Percentiles rank a stretch among this genome's conserved stretches.
phyloP scores from a whole-genome alignment of 2,888 invertebrate genomes.

The Hoplodrina blanda region DNA sequence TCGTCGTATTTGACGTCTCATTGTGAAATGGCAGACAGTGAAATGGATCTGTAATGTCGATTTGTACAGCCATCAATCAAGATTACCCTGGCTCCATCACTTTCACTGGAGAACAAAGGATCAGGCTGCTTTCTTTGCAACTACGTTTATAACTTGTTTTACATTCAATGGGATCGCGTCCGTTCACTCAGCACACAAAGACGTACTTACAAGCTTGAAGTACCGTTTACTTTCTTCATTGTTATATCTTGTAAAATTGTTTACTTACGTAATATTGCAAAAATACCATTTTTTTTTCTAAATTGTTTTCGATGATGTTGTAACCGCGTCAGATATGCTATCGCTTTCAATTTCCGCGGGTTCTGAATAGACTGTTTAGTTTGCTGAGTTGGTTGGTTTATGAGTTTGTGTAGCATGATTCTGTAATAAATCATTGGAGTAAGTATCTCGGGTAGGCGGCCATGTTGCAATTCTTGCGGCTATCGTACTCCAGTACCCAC shows the following conservation, averaged over 20 bases:
- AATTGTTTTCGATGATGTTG: conserved; percentile 42
- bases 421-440: conserved; percentile 36
- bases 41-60: conserved; percentile 69
- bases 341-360: conserved; percentile 57
- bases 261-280: conserved; percentile 63
- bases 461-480: conserved; percentile 57
- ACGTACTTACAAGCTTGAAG: conserved; percentile 26
- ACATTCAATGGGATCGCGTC: conserved; percentile 75
- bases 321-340: conserved; percentile 40
- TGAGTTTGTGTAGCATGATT: conserved; percentile 21
- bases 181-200: conserved; percentile 54
- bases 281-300: conserved; percentile 30
- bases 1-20: conserved; percentile 57
- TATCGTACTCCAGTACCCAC: conserved; percentile 29
- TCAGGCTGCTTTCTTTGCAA: conserved; percentile 77
- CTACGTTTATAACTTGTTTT: conserved; percentile 68
- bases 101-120: conserved; percentile 84
- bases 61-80: conserved; percentile 74
- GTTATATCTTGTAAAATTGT: conserved; percentile 54
- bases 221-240: conserved; percentile 65
- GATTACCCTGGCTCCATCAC: conserved; percentile 71
- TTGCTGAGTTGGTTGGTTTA: conserved; percentile 26
- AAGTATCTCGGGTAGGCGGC: conserved; percentile 25
- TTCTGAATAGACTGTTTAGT: conserved; percentile 37
- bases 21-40: conserved; percentile 67